Evolutionary conservation across 2,888 invertebrate species (phyloP), one percentile per base, ranked within the genome.

Genomic region (Heterodera filipjevi): DNA sequence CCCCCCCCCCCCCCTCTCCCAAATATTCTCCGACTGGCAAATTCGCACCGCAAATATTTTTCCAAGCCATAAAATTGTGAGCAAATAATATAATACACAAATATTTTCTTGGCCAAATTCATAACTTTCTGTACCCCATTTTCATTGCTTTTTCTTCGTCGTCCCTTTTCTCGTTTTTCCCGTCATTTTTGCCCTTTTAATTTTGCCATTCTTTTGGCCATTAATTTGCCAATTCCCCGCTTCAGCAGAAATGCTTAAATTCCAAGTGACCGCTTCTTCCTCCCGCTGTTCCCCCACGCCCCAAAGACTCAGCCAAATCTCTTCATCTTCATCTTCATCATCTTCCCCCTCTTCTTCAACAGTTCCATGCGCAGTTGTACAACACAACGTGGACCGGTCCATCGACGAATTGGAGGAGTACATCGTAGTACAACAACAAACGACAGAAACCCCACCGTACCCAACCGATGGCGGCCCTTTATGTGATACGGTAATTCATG

Each of bases 231-330:
- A 6, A 64, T 66, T 32, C 66, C n/a, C n/a, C 10, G 3, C n/a
- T 12, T 27, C 16, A 66, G 32, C 68, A 10, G 33, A 32, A 32
- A 68, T 68, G 68, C 68, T 68, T 27, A 68, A 68, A 68, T 68
- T 68, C 68, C 68, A 68, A 68, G 68, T 68, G 68, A 32, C 35
- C 49, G 49, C 49, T 14, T 12, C 68, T 27, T 68, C 68, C 6
- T 22, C 68, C 33, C 35, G 33, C 6, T 68, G 16, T 68, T 35
- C 68, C 22, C 5, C 32, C 33, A 27, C 59, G 27, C 27, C 32
- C 32, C 68, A 68, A 35, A 68, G 59, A 27, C 59, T 32, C 33
- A 68, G 68, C 33, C 68, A 22, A 14, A 12, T 68, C 68, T 33
- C 68, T 14, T 32, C 68, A 3, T 33, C 68, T 2, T 16, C 27